A percentile compares a stretch with the other conserved stretches of the same genome.
Conservation (phyloP, 2,113 vertebrate species). For the Castor canadensis region DNA sequence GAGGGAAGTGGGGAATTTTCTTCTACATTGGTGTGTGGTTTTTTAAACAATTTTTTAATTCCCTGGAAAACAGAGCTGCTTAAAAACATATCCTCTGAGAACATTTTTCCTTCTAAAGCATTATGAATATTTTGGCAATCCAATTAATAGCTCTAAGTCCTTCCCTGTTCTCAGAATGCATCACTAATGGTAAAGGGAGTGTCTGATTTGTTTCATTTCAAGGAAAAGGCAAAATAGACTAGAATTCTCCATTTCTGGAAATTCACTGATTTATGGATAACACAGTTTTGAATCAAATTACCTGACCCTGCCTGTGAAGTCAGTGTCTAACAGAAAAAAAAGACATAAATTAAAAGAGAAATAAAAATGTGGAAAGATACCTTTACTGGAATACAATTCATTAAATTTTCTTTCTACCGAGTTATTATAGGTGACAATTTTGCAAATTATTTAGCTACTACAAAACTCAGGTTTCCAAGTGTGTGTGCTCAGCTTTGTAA, state of each 20-base stretch:
- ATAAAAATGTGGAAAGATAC: not conserved
- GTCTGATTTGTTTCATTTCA: conserved; percentile 7
- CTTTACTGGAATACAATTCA: not conserved
- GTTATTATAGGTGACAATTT: not conserved
- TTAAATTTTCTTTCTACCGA: not conserved
- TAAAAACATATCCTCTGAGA: not conserved
- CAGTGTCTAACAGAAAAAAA: not conserved
- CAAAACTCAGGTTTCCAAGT: no score
- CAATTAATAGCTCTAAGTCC: conserved; percentile 25
- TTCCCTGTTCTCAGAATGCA: not conserved
- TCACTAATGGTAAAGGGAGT: not conserved
- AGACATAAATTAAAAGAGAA: conserved; percentile 16
- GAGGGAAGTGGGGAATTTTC: not conserved
- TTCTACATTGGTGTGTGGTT: not conserved
- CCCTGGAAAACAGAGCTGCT: conserved; percentile 21
- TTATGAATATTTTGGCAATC: conserved; percentile 44
- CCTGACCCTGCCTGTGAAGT: not conserved
- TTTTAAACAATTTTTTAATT: not conserved
- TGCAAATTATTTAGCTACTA: not conserved
- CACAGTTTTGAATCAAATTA: conserved; percentile 39
- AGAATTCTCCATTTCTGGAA: conserved; percentile 30
- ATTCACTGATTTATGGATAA: not conserved
- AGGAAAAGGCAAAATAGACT: not conserved
- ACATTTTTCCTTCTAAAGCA: not conserved
- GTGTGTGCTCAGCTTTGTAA: not conserved